These are phyloP conservation scores for Mormyrops attenuatus DNA, from an alignment of 2,797 vertebrate species.

Conservation along the genomic window DNA sequence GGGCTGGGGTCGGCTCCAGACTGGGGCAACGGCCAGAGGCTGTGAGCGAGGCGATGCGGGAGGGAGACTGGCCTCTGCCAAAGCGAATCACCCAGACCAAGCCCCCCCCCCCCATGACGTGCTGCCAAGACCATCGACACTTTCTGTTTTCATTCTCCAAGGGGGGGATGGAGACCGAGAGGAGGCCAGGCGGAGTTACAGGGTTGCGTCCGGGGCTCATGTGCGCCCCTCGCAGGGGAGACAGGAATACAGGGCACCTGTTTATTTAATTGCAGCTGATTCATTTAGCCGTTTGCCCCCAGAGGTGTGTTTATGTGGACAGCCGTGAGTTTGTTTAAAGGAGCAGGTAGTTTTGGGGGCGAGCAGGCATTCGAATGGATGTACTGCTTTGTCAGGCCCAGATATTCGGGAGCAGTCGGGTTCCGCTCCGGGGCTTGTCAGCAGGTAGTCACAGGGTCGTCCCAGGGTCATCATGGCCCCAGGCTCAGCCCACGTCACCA, in stretches of 20 bases:
- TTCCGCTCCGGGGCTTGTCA: neutral
- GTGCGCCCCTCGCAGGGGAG: slow-evolving; percentile 63
- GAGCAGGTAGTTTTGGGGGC: slow-evolving; percentile 12
- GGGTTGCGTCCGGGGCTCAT: slow-evolving; percentile 70
- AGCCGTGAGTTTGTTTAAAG: slow-evolving; percentile 30
- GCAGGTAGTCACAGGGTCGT: neutral
- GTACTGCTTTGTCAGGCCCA: neutral
- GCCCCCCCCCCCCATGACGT: slow-evolving; percentile 67
- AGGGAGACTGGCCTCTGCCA: slow-evolving; percentile 56
- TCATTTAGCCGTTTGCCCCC: slow-evolving; percentile 31
- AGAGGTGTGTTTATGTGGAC: slow-evolving; percentile 32
- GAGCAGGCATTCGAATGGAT: neutral
- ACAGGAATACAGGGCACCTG: slow-evolving; percentile 47
- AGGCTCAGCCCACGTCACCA: neutral
- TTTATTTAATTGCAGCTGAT: slow-evolving; percentile 34
- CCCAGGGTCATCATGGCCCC: neutral
- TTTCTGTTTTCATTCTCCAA: slow-evolving; percentile 79
- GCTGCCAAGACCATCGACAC: slow-evolving; percentile 79
- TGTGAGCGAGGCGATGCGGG: slow-evolving; percentile 68
- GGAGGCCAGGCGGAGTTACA: slow-evolving; percentile 67
- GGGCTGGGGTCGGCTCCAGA: slow-evolving; percentile 61
- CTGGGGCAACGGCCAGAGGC: slow-evolving; percentile 73
- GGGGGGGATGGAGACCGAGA: slow-evolving; percentile 26
- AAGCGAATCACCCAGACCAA: slow-evolving; percentile 70
- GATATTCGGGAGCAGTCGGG: neutral